phyloP scores from a whole-genome alignment of 2,113 vertebrate genomes.

The Seriola quinqueradiata region DNA sequence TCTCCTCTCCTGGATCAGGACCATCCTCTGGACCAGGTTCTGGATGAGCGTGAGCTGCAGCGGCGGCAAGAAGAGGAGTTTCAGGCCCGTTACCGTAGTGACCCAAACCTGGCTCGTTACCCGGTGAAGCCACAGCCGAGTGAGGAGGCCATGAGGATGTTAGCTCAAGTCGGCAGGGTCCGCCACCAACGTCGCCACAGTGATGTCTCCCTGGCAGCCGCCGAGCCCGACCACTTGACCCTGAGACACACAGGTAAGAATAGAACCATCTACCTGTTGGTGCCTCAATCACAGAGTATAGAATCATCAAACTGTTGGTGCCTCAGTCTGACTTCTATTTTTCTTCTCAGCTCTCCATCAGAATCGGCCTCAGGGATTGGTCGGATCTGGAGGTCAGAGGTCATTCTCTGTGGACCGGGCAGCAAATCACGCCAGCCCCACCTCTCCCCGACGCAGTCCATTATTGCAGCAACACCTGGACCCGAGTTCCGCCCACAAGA shows the following conservation, averaged over 20 bases:
- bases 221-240: conserved; percentile 72
- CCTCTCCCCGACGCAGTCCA: conserved; percentile 90
- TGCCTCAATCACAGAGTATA: too few species aligned
- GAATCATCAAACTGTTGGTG: neutral
- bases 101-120: conserved; percentile 95
- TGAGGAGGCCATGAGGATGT: conserved; percentile 96
- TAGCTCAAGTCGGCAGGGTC: conserved; percentile 92
- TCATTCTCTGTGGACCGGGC: conserved; percentile 92
- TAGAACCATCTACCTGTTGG: neutral
- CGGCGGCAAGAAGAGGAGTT: conserved; percentile 91
- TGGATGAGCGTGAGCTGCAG: conserved; percentile 80
- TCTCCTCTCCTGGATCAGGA: conserved; percentile 33
- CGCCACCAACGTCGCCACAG: conserved; percentile 95
- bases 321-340: neutral
- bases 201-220: conserved; percentile 86
- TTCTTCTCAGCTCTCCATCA: conserved; percentile 74
- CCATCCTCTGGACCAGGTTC: conserved; percentile 65
- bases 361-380: conserved; percentile 83
- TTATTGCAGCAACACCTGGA: conserved; percentile 90
- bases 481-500: conserved; percentile 89
- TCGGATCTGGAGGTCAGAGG: conserved; percentile 86
- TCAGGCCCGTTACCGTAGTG: conserved; percentile 93
- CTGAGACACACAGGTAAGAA: conserved; percentile 42
- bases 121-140: conserved; percentile 93
- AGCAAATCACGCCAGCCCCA: conserved; percentile 88